These are phyloP conservation scores for Cochlearius cochlearius DNA, from an alignment of 2,113 vertebrate genomes.

Conservation along the genomic window DNA sequence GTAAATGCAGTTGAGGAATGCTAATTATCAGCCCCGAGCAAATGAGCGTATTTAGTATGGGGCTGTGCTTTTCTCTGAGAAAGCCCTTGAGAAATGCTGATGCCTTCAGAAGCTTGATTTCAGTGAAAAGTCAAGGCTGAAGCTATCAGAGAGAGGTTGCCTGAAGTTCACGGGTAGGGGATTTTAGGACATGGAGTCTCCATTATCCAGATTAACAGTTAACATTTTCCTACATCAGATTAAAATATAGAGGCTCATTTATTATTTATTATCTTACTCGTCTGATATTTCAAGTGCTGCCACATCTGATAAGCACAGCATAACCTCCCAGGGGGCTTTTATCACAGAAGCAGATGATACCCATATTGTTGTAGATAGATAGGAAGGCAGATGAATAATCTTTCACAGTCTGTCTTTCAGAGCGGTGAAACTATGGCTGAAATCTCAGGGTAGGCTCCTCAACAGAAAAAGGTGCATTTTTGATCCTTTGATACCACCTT, in stretches of 20 bases:
- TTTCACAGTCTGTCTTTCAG: slow-evolving; percentile 40
- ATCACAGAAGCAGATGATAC: slow-evolving; percentile 37
- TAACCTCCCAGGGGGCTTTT: slow-evolving; percentile 19
- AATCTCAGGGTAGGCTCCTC: slow-evolving; percentile 9
- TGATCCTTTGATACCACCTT: neutral
- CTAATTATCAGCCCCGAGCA: neutral
- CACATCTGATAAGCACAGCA: slow-evolving; percentile 14
- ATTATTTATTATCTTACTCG: slow-evolving; percentile 63
- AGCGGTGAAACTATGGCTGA: slow-evolving; percentile 18
- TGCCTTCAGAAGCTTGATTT: slow-evolving; percentile 22
- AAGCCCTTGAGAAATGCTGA: slow-evolving; percentile 43
- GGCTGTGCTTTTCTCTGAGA: slow-evolving; percentile 10
- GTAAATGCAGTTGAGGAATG: neutral
- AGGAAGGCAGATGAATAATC: slow-evolving; percentile 50
- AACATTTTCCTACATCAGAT: slow-evolving; percentile 53
- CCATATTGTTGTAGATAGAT: neutral
- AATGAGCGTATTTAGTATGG: slow-evolving; percentile 7
- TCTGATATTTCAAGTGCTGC: slow-evolving; percentile 72
- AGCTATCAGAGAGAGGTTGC: slow-evolving; percentile 1
- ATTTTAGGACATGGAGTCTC: neutral
- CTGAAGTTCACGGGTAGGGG: neutral
- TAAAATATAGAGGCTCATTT: slow-evolving; percentile 64
- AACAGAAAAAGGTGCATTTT: slow-evolving; percentile 21
- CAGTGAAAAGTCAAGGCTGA: neutral
- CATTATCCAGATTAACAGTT: slow-evolving; percentile 63